phyloP scores from a whole-genome alignment of 2,888 invertebrate genomes.

The Agrypnus murinus region DNA sequence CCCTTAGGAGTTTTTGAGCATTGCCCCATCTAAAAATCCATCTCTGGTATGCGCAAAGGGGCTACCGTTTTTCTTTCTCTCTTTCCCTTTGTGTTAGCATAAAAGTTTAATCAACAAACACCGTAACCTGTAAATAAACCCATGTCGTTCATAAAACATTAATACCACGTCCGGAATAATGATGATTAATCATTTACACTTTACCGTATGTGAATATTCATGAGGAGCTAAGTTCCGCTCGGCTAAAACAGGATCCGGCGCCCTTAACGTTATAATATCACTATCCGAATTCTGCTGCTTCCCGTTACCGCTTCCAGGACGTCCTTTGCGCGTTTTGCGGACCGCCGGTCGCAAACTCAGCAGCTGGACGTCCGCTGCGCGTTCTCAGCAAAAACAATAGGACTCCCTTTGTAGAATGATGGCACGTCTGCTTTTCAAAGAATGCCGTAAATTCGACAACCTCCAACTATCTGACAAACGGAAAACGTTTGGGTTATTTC shows the following conservation, averaged over 20 bases:
- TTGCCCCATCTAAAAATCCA: slow-evolving; percentile 33
- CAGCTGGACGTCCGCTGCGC: slow-evolving; percentile 65
- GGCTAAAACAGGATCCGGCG: slow-evolving; percentile 49
- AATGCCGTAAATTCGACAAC: slow-evolving; percentile 65
- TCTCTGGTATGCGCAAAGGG: slow-evolving; percentile 18
- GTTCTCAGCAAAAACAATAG: slow-evolving; percentile 67
- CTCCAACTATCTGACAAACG: slow-evolving; percentile 62
- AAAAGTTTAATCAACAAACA: slow-evolving; percentile 60
- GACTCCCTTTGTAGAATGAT: slow-evolving; percentile 60
- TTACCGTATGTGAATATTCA: slow-evolving; percentile 67
- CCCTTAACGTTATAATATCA: slow-evolving; percentile 49
- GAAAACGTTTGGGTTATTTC: slow-evolving; percentile 62
- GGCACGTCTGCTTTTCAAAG: slow-evolving; percentile 64
- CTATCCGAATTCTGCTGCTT: slow-evolving; percentile 40
- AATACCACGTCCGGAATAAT: slow-evolving; percentile 68
- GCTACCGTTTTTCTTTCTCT: slow-evolving; percentile 26
- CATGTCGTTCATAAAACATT: slow-evolving; percentile 69
- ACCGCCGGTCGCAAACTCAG: slow-evolving; percentile 53
- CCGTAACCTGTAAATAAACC: slow-evolving; percentile 67
- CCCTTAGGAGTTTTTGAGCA: slow-evolving; percentile 41
- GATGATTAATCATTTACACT: slow-evolving; percentile 70
- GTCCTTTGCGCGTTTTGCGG: slow-evolving; percentile 50
- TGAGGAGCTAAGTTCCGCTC: slow-evolving; percentile 59
- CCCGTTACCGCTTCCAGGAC: slow-evolving; percentile 44
- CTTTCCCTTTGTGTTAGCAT: slow-evolving; percentile 32